Evolutionary conservation across 2,888 invertebrate species (phyloP).

Genomic region (Leptothorax acervorum): DNA sequence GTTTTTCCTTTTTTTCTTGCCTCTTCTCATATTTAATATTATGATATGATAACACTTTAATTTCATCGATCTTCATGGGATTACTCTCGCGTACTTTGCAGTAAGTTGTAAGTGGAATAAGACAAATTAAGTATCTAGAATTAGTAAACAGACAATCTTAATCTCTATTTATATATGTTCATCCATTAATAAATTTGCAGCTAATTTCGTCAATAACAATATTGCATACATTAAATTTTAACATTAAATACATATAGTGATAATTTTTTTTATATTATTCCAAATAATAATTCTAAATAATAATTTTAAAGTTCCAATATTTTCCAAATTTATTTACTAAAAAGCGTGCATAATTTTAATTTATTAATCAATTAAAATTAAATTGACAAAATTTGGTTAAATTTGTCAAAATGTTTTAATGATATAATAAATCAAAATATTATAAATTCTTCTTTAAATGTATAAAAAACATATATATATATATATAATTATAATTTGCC

Average conservation of each 20-base stretch:
- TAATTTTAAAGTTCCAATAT: background rate
- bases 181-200: background rate
- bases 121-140: constrained; percentile 55
- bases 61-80: background rate
- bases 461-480: background rate
- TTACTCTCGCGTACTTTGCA: background rate
- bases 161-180: background rate
- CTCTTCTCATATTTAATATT: background rate
- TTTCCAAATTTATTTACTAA: background rate
- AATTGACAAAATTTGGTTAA: background rate
- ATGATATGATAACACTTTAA: background rate
- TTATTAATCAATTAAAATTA: background rate
- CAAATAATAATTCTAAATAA: background rate
- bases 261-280: background rate
- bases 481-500: background rate
- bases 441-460: background rate
- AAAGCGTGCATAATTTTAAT: too few relatives aligned
- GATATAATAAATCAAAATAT: background rate
- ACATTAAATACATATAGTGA: background rate
- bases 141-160: background rate
- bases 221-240: background rate
- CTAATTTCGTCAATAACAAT: background rate
- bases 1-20: too few relatives aligned
- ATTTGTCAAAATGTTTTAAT: background rate
- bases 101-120: constrained; percentile 55